Conservation (phyloP, 2,113 vertebrate species). For the Mobula birostris region DNA sequence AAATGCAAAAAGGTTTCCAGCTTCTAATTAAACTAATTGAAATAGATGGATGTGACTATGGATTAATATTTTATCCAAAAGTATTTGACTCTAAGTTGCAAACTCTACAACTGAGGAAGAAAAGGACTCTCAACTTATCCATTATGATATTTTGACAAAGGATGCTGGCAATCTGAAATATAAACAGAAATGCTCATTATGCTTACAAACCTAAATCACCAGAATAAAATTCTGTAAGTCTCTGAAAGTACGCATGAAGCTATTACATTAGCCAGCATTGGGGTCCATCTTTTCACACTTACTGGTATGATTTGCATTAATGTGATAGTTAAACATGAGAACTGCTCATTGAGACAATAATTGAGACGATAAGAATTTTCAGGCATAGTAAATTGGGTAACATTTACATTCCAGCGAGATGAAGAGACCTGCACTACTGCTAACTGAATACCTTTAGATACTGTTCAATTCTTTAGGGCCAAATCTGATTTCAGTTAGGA, state of each 20-base stretch:
- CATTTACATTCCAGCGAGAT: slow-evolving; percentile 33
- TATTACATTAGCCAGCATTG: background rate
- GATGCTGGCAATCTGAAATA: background rate
- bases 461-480: background rate
- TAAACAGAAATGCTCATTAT: background rate
- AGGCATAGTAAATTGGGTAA: slow-evolving; percentile 16
- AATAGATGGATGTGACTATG: background rate
- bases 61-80: background rate
- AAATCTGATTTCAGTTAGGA: background rate
- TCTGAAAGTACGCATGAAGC: background rate
- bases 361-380: slow-evolving; percentile 30
- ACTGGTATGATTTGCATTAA: slow-evolving; percentile 7
- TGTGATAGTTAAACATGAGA: slow-evolving; percentile 3
- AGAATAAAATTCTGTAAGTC: slow-evolving; percentile 4
- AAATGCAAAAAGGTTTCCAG: background rate
- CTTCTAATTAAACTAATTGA: background rate
- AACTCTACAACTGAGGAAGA: background rate
- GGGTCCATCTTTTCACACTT: background rate
- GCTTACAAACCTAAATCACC: background rate
- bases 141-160: background rate
- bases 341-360: slow-evolving; percentile 20
- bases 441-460: slow-evolving; percentile 19
- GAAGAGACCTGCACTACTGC: background rate
- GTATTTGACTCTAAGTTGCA: background rate
- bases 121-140: background rate